Percentiles rank a stretch among this genome's conserved stretches.
phyloP scores from a whole-genome alignment of 2,797 vertebrate species.

The Fundulus diaphanus region DNA sequence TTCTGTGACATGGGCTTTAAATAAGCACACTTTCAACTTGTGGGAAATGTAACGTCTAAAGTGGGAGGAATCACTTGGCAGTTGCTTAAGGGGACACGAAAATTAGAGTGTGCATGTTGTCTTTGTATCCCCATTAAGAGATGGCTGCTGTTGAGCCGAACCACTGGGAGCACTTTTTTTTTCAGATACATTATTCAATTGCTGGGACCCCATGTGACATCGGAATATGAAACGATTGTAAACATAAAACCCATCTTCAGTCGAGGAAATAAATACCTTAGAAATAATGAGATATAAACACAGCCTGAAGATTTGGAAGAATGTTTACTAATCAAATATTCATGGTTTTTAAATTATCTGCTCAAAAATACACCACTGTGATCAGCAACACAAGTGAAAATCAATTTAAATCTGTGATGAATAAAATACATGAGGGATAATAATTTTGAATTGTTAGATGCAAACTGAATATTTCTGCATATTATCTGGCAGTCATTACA shows the following conservation, averaged over 20 bases:
- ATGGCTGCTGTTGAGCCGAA: slow-evolving; percentile 38
- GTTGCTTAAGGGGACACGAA: slow-evolving; percentile 66
- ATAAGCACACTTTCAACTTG: slow-evolving; percentile 80
- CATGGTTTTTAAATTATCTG: slow-evolving; percentile 66
- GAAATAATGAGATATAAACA: slow-evolving; percentile 46
- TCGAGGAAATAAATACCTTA: slow-evolving; percentile 32
- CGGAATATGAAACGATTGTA: slow-evolving; percentile 21
- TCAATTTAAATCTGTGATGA: slow-evolving; percentile 63
- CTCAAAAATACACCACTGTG: slow-evolving; percentile 54
- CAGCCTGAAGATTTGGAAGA: slow-evolving; percentile 33
- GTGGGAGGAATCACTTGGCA: slow-evolving; percentile 77
- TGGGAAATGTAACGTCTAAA: slow-evolving; percentile 80
- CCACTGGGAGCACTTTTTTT: slow-evolving; percentile 24
- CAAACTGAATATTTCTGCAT: slow-evolving; percentile 67
- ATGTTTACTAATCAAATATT: slow-evolving; percentile 69
- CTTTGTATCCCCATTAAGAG: slow-evolving; percentile 48
- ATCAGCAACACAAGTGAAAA: slow-evolving; percentile 65
- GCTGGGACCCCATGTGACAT: slow-evolving; percentile 7
- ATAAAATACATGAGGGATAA: slow-evolving; percentile 62
- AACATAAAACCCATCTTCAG: slow-evolving; percentile 26
- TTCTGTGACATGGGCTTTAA: slow-evolving; percentile 76
- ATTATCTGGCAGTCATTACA: slow-evolving; percentile 58
- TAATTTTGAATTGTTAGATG: slow-evolving; percentile 65
- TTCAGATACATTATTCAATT: slow-evolving; percentile 37
- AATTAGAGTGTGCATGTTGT: slow-evolving; percentile 49